A percentile compares a stretch with the other conserved stretches of the same genome.
Conservation (phyloP, 2,797 vertebrate genomes). For the Scolopax rusticola region DNA sequence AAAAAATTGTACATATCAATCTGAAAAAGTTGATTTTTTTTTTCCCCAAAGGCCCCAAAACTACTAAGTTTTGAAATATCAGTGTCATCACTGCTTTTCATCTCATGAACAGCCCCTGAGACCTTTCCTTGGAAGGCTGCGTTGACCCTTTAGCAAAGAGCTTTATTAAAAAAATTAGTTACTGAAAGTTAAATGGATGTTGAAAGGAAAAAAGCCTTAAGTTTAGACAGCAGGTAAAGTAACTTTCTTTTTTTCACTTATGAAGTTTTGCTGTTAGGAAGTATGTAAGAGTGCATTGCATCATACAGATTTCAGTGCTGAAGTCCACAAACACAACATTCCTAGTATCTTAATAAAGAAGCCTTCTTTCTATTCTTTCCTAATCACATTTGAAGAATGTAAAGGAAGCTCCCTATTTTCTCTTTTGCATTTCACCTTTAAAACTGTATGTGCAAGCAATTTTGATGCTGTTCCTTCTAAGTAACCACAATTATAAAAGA, state of each 20-base stretch:
- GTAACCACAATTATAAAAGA: background rate
- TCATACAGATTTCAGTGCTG: background rate
- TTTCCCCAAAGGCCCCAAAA: background rate
- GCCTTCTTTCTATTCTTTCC: background rate
- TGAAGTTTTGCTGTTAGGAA: background rate
- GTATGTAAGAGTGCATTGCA: background rate
- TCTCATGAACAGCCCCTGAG: background rate
- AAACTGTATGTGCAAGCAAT: background rate
- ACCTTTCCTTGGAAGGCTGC: background rate
- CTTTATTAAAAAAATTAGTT: background rate
- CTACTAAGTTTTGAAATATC: background rate
- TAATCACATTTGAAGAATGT: background rate
- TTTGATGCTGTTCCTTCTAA: background rate
- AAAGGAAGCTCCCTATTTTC: background rate
- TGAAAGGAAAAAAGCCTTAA: background rate
- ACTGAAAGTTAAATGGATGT: background rate
- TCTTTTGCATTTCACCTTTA: background rate
- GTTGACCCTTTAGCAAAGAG: background rate
- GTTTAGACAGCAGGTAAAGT: background rate
- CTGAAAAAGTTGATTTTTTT: background rate
- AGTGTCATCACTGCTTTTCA: background rate
- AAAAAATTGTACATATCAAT: background rate
- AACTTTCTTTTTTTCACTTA: background rate
- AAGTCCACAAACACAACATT: background rate
- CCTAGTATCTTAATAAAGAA: background rate